These are phyloP conservation scores for Hydriomena furcata DNA, from an alignment of 2,888 invertebrate genomes.

Conservation along the genomic window DNA sequence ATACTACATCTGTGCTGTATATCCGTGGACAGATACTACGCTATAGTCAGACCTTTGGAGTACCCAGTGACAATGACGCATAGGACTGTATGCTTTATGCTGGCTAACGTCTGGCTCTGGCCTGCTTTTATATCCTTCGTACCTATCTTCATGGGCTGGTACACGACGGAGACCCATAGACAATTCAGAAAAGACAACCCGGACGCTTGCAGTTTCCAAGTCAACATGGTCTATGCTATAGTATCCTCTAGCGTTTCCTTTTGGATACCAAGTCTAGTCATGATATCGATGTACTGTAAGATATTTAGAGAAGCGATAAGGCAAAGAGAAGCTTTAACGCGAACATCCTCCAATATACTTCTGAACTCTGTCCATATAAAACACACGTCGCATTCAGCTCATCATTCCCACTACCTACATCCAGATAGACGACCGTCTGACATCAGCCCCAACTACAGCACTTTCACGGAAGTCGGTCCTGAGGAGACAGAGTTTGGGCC, in stretches of 20 bases:
- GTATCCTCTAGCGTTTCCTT: slow-evolving; percentile 95
- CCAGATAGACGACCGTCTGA: slow-evolving; percentile 76
- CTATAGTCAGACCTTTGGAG: slow-evolving; percentile 95
- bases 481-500: slow-evolving; percentile 75
- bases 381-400: slow-evolving; percentile 88
- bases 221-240: slow-evolving; percentile 93
- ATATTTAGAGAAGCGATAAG: slow-evolving; percentile 93
- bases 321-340: slow-evolving; percentile 91
- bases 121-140: slow-evolving; percentile 96
- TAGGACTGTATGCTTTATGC: slow-evolving; percentile 90
- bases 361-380: slow-evolving; percentile 93
- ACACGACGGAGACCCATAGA: slow-evolving; percentile 93
- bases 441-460: slow-evolving; percentile 78
- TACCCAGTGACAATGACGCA: slow-evolving; percentile 97
- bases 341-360: slow-evolving; percentile 94
- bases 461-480: slow-evolving; percentile 77
- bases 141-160: slow-evolving; percentile 97
- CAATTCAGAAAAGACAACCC: slow-evolving; percentile 85
- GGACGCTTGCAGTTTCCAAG: slow-evolving; percentile 91
- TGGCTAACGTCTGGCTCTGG: slow-evolving; percentile 95
- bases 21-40: slow-evolving; percentile 95
- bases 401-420: slow-evolving; percentile 82
- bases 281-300: slow-evolving; percentile 95
- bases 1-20: slow-evolving; percentile 97
- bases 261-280: slow-evolving; percentile 96